These are phyloP conservation scores for Notolabrus celidotus DNA, from an alignment of 2,797 vertebrate species.

Conservation along the genomic window DNA sequence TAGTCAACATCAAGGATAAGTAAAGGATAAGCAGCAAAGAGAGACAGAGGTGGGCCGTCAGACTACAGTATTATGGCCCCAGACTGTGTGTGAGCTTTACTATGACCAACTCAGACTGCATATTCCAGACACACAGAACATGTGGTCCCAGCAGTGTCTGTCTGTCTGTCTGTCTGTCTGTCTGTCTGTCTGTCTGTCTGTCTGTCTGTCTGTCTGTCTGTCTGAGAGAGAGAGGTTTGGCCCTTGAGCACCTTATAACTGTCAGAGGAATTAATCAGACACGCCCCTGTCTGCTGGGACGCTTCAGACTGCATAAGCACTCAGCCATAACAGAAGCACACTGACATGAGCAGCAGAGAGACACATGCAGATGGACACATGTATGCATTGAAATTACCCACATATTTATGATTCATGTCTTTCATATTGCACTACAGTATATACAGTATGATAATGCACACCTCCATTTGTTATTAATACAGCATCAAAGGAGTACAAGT, in stretches of 20 bases:
- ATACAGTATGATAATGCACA: conserved; percentile 6
- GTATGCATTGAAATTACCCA: conserved; percentile 23
- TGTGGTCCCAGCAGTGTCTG: conserved; percentile 51
- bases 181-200: conserved; percentile 40
- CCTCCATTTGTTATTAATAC: not conserved
- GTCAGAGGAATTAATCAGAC: conserved; percentile 76
- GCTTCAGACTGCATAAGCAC: conserved; percentile 48
- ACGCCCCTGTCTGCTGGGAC: conserved; percentile 47
- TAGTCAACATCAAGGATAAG: too few relatives aligned
- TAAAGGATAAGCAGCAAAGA: conserved; percentile 22
- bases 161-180: conserved; percentile 17
- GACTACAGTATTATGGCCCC: conserved; percentile 4
- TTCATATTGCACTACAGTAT: not conserved
- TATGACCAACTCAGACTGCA: conserved; percentile 41
- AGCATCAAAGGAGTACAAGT: conserved; percentile 6
- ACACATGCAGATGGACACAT: conserved; percentile 21
- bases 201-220: conserved; percentile 24
- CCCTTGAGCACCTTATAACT: conserved; percentile 56
- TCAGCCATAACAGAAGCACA: conserved; percentile 61
- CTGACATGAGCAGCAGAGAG: conserved; percentile 28
- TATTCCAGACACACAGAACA: conserved; percentile 41
- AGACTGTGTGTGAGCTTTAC: conserved; percentile 17
- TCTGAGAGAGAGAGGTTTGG: conserved; percentile 37
- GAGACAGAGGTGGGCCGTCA: not conserved
- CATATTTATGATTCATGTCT: not conserved